A percentile compares a stretch with the other conserved stretches of the same genome.
Evolutionary conservation across 1,140 invertebrate species (phyloP).

Genomic region (Zaprionus camerounensis): DNA sequence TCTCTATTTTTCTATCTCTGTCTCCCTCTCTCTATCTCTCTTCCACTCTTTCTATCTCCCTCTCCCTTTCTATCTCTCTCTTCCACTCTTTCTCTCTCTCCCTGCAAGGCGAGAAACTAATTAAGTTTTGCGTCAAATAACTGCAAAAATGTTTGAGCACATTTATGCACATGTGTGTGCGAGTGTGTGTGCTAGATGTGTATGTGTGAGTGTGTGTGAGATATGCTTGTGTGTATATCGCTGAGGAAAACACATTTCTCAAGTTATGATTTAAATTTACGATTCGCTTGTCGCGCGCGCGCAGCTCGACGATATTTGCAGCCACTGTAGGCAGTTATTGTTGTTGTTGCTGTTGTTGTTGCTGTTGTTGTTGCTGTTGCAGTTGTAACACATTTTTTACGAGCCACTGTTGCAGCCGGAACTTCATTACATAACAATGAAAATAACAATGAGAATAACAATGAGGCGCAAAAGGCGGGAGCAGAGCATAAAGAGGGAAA

Average conservation of each 20-base stretch:
- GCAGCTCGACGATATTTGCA: slow-evolving; percentile 1
- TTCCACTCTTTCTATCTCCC: neutral
- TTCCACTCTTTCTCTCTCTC: neutral
- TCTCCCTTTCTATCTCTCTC: slow-evolving; percentile 5
- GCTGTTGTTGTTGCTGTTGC: neutral
- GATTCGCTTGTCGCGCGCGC: slow-evolving; percentile 38
- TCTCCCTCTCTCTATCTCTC: neutral
- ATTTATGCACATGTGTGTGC: slow-evolving; percentile 58
- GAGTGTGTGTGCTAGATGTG: neutral
- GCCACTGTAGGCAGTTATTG: slow-evolving; percentile 24
- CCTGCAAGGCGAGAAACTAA: slow-evolving; percentile 61
- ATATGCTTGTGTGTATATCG: neutral
- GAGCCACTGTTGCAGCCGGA: slow-evolving; percentile 28
- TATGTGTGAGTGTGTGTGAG: slow-evolving; percentile 16
- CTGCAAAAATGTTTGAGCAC: slow-evolving; percentile 49
- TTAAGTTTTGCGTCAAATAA: slow-evolving; percentile 75
- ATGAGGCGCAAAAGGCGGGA: neutral
- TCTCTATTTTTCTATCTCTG: neutral
- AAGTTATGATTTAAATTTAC: slow-evolving; percentile 42
- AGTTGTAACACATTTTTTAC: slow-evolving; percentile 32
- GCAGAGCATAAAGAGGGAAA: neutral
- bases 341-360: too few species aligned
- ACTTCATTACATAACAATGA: slow-evolving; percentile 10
- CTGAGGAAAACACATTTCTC: slow-evolving; percentile 32
- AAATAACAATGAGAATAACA: neutral